These are phyloP conservation scores for Dromas ardeola DNA, from an alignment of 2,113 vertebrate species.

Conservation along the genomic window DNA sequence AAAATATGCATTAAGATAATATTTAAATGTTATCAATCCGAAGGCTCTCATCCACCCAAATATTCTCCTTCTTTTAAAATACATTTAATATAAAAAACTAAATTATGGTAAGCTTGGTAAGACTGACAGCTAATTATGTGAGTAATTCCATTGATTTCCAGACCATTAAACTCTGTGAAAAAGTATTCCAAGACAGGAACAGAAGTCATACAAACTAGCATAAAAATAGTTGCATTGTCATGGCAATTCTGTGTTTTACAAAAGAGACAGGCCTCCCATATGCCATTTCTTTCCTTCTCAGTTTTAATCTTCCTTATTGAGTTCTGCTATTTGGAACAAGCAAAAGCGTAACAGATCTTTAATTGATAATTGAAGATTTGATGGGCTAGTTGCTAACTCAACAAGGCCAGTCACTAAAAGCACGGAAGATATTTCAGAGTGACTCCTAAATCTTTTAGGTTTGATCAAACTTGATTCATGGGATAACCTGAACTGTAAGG, in stretches of 20 bases:
- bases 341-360: background rate
- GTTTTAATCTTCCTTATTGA: background rate
- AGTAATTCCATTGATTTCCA: background rate
- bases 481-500: background rate
- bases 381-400: background rate
- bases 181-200: background rate
- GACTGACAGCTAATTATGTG: background rate
- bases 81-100: background rate
- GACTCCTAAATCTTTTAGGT: background rate
- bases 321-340: background rate
- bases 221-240: background rate
- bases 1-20: background rate
- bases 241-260: background rate
- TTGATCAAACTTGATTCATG: background rate
- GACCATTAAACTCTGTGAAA: background rate
- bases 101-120: background rate
- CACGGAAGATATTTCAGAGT: background rate
- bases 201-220: background rate
- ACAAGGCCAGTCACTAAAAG: background rate
- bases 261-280: background rate
- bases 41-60: background rate
- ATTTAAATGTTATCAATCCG: background rate
- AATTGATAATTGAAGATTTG: background rate
- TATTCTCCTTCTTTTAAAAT: background rate
- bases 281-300: background rate